Evolutionary conservation across 2,113 vertebrate species (phyloP).

Genomic region (Patagioenas fasciata): DNA sequence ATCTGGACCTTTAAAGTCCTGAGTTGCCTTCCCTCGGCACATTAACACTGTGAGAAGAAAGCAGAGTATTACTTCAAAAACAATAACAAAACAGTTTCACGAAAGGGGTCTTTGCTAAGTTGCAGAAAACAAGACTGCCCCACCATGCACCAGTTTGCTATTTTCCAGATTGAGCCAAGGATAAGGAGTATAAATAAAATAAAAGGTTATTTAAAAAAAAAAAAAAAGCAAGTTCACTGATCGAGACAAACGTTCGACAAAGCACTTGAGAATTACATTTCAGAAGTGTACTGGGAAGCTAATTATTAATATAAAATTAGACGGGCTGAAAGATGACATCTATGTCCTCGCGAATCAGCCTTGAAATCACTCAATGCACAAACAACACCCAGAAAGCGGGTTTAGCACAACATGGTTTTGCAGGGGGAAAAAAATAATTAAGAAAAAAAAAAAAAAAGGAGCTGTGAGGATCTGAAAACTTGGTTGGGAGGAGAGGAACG

Average conservation of each 20-base stretch:
- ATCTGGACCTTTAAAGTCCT: constrained; percentile 90
- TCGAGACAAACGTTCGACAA: neutral
- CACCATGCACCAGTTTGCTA: accelerated
- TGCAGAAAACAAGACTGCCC: neutral
- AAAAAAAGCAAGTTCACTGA: neutral
- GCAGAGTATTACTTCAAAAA: neutral
- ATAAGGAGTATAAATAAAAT: neutral
- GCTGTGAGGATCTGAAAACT: neutral
- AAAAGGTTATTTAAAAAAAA: neutral
- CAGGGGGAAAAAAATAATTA: accelerated
- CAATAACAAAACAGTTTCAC: neutral
- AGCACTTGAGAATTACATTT: neutral
- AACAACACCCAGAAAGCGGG: neutral
- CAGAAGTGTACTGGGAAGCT: accelerated
- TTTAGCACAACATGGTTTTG: neutral
- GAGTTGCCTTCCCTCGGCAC: constrained; percentile 85
- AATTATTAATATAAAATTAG: neutral
- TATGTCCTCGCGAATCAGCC: neutral
- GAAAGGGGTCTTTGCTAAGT: neutral
- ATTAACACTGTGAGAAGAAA: constrained; percentile 84
- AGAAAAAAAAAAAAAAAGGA: no score
- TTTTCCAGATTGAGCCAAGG: neutral
- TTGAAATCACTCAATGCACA: neutral
- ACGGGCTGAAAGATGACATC: neutral
- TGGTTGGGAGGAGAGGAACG: neutral